phyloP scores from a whole-genome alignment of 2,113 vertebrate genomes.

The Trogon surrucura region DNA sequence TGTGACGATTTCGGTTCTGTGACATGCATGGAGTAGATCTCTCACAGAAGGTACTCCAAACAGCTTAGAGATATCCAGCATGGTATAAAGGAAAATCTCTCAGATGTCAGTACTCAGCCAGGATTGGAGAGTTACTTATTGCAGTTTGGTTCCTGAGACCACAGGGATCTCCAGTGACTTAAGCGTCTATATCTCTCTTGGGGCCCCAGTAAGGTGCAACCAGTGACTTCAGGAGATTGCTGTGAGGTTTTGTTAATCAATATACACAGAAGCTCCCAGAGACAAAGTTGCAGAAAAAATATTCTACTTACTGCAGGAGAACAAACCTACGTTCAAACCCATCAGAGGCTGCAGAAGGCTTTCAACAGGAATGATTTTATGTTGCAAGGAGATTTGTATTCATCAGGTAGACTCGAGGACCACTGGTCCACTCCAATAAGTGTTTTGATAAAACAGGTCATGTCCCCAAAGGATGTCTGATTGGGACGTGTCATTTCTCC shows the following conservation, averaged over 20 bases:
- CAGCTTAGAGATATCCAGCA: not conserved
- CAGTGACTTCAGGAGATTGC: not conserved
- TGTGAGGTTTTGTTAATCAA: not conserved
- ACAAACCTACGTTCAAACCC: not conserved
- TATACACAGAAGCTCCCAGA: not conserved
- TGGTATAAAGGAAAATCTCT: not conserved
- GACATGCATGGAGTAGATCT: not conserved
- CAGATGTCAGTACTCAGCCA: not conserved
- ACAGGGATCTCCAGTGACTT: not conserved
- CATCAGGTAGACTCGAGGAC: not conserved
- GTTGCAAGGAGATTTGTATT: conserved; percentile 5
- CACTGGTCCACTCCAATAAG: not conserved
- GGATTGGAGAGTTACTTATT: not conserved
- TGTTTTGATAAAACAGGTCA: conserved; percentile 33
- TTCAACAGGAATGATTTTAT: not conserved
- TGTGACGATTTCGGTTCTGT: not conserved
- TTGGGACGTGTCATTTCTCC: not conserved
- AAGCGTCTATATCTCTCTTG: not conserved
- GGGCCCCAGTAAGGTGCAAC: not conserved
- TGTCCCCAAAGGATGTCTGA: not conserved
- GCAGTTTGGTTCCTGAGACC: not conserved
- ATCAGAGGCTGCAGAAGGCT: not conserved
- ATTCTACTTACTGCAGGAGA: not conserved
- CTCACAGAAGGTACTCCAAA: not conserved
- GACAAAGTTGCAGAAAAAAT: not conserved